Percentiles rank a stretch among this genome's conserved stretches.
Evolutionary conservation across 2,797 vertebrate species (phyloP).

Genomic region (Manis pentadactyla): DNA sequence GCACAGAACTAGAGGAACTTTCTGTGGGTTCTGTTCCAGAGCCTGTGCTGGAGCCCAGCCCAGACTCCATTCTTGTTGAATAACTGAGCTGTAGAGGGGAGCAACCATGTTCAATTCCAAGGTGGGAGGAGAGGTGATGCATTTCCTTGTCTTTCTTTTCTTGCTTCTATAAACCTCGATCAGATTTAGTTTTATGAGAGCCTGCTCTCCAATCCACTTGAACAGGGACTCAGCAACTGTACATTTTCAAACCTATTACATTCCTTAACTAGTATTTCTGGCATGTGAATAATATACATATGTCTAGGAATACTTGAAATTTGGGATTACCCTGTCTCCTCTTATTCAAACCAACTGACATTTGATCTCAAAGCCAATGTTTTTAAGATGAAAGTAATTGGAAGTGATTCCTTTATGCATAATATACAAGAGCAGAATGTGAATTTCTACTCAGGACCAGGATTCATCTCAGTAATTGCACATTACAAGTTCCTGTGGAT

Average conservation of each 20-base stretch:
- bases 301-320: conserved; percentile 31
- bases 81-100: neutral
- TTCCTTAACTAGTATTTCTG: neutral
- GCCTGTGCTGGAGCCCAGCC: neutral
- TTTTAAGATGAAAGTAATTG: conserved; percentile 50
- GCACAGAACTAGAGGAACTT: conserved; percentile 50
- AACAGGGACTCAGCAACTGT: neutral
- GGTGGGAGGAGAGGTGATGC: neutral
- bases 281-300: conserved; percentile 13
- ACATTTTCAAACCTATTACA: neutral
- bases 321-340: neutral
- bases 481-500: neutral
- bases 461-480: conserved; percentile 30
- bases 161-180: neutral
- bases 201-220: neutral
- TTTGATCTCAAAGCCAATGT: conserved; percentile 2
- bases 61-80: conserved; percentile 22
- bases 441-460: neutral
- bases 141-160: neutral
- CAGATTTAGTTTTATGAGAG: conserved; percentile 27
- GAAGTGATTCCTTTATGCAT: conserved; percentile 1
- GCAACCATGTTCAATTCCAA: neutral
- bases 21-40: neutral
- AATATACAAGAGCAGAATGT: conserved; percentile 11
- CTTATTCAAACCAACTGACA: conserved; percentile 30